These are phyloP conservation scores for Orchestes rusci DNA, from an alignment of 2,888 invertebrate species.

Conservation along the genomic window DNA sequence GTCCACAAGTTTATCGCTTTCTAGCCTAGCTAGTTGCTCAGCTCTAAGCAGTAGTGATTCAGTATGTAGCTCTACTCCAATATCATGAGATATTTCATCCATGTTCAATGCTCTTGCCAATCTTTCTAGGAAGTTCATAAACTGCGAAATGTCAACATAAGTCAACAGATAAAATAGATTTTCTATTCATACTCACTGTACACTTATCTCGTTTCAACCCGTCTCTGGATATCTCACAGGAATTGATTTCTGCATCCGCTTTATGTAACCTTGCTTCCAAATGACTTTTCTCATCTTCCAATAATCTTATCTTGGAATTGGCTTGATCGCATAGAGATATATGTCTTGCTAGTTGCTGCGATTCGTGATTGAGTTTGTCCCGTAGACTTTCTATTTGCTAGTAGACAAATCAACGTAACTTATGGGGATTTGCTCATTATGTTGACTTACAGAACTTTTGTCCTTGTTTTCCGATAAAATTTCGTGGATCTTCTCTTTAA, in stretches of 20 bases:
- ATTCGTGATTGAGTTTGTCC: conserved; percentile 65
- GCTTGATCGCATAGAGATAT: conserved; percentile 61
- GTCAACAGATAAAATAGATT: too few species aligned
- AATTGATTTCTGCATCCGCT: conserved; percentile 69
- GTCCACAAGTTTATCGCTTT: conserved; percentile 76
- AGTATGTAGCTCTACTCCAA: conserved; percentile 74
- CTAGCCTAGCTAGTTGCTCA: conserved; percentile 73
- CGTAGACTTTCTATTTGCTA: conserved; percentile 71
- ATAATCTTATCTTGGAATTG: conserved; percentile 53
- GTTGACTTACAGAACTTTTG: conserved; percentile 55
- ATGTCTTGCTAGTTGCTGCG: conserved; percentile 63
- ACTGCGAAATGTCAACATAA: conserved; percentile 48
- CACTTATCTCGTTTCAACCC: conserved; percentile 68
- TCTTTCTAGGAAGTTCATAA: conserved; percentile 75
- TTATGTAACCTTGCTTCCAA: conserved; percentile 71
- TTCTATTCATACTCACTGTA: conserved; percentile 50
- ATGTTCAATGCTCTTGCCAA: conserved; percentile 76
- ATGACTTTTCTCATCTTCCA: conserved; percentile 71
- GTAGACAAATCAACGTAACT: conserved; percentile 14
- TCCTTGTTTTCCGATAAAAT: conserved; percentile 71
- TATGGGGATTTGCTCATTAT: neutral
- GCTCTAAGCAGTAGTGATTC: conserved; percentile 79
- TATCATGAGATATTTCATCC: conserved; percentile 74
- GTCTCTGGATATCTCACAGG: conserved; percentile 65
- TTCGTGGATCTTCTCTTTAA: conserved; percentile 74